Base-by-base conservation (phyloP, 2,888 invertebrate species). In the Spicauda simplicius region DNA sequence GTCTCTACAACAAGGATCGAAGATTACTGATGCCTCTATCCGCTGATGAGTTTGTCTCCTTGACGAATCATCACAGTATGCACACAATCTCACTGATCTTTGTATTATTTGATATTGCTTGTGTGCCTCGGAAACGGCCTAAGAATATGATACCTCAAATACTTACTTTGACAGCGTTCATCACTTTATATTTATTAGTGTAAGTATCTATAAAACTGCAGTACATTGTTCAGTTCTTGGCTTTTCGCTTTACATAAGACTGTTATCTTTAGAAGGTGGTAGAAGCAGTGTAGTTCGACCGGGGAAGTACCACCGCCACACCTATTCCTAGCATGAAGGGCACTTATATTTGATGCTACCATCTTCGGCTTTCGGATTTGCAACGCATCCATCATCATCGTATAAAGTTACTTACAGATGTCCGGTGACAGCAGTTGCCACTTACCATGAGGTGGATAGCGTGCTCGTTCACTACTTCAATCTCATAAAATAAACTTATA, bases 61-160 rank as follows among this genome's bases (percentile, higher is more conserved):
- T 84, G 37, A 90, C 89, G 90, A 77, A 84, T 0, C 90, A 91
- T 58, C 91, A 91, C 72, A 81, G 86, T 61, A 86, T 91, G 85
- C 91, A 91, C 70, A 89, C 90, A 0, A 80, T 86, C 1, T 84
- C 90, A 0, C 72, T 91, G 18, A 67, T 84, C 0, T 77, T 86
- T 30, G 79, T 85, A 0, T 64, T 88, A 0, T 48, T 88, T 19
- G 91, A 91, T 61, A 74, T 91, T 0, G 70, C 89, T 1, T 69
- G 87, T 20, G 83, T 87, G 0, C 85, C 81, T 2, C 76, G 88
- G 58, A 74, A 80, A 64, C 79, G 85, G 50, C 91, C 91, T 0
- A 61, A 37, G 50, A 84, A 77, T 65, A 56, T 71, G 48, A 57
- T 18, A 12, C 64, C 65, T 14, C 72, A 72, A 45, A 48, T 73